phyloP scores from a whole-genome alignment of 2,888 invertebrate species.

The Poecilobothrus nobilitatus region DNA sequence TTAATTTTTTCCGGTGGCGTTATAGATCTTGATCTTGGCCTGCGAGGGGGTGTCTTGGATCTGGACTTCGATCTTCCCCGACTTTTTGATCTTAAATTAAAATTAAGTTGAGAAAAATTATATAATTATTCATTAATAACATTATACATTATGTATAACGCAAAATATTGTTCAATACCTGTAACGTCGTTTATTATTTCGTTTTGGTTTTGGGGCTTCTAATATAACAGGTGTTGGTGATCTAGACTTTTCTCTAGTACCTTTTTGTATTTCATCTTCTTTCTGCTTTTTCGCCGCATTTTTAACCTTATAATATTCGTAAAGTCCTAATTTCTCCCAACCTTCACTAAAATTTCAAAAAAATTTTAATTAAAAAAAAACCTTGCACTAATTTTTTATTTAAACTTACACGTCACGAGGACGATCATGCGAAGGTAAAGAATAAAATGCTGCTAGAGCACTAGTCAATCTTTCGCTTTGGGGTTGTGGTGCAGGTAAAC shows the following conservation, averaged over 20 bases:
- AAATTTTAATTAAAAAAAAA: not conserved
- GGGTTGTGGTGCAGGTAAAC: conserved; percentile 90
- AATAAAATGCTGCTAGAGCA: conserved; percentile 94
- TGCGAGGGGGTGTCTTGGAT: not conserved
- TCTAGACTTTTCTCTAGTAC: conserved; percentile 61
- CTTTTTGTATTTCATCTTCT: conserved; percentile 69
- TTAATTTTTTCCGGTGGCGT: conserved; percentile 36
- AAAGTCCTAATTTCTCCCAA: conserved; percentile 95
- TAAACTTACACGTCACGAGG: conserved; percentile 75
- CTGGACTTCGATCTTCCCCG: conserved; percentile 44
- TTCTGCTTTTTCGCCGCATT: conserved; percentile 81
- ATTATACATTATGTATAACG: not conserved
- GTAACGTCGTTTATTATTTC: conserved; percentile 54
- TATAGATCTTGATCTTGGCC: conserved; percentile 30
- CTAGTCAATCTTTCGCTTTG: conserved; percentile 87
- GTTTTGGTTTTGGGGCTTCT: conserved; percentile 55
- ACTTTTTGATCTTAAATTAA: conserved; percentile 43
- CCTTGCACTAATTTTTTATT: conserved; percentile 14
- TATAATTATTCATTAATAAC: not conserved
- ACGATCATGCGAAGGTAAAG: conserved; percentile 86
- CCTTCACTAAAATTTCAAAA: conserved; percentile 63
- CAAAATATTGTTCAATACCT: conserved; percentile 46
- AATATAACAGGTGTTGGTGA: conserved; percentile 71
- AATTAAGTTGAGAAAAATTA: not conserved
- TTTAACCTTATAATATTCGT: conserved; percentile 96